phyloP scores from a whole-genome alignment of 2,797 vertebrate genomes.

The Pampus argenteus region DNA sequence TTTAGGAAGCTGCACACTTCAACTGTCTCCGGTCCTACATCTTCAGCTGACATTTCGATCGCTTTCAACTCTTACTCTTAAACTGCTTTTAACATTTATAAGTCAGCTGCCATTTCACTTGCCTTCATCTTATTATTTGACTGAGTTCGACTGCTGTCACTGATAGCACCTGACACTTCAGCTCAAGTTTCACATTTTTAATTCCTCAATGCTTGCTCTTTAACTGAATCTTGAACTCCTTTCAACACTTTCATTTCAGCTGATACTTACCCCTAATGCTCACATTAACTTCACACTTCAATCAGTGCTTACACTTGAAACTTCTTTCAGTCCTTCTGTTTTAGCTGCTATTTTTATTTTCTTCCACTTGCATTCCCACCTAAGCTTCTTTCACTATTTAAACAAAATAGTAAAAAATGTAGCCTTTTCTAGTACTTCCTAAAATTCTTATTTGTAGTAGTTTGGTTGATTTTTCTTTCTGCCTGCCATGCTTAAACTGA shows the following conservation, averaged over 20 bases:
- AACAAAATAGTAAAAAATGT: background rate
- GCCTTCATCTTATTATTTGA: background rate
- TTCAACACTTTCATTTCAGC: background rate
- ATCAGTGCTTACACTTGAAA: no score
- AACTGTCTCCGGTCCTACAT: background rate
- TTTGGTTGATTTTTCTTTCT: background rate
- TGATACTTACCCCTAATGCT: background rate
- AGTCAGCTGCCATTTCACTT: background rate
- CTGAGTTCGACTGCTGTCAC: no score
- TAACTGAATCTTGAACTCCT: background rate
- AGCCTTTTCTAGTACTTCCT: background rate
- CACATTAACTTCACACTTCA: background rate
- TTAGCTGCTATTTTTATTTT: background rate
- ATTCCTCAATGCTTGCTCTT: no score
- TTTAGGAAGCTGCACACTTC: background rate
- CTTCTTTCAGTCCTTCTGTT: background rate
- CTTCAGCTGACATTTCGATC: background rate
- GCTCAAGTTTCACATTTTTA: background rate
- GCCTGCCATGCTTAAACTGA: background rate
- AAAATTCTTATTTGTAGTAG: background rate
- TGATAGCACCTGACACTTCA: background rate
- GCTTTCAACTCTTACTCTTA: background rate
- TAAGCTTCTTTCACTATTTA: background rate
- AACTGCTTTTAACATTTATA: background rate
- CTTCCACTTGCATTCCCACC: slow-evolving; percentile 2